phyloP scores from a whole-genome alignment of 2,797 vertebrate genomes.

The Glossophaga mutica region DNA sequence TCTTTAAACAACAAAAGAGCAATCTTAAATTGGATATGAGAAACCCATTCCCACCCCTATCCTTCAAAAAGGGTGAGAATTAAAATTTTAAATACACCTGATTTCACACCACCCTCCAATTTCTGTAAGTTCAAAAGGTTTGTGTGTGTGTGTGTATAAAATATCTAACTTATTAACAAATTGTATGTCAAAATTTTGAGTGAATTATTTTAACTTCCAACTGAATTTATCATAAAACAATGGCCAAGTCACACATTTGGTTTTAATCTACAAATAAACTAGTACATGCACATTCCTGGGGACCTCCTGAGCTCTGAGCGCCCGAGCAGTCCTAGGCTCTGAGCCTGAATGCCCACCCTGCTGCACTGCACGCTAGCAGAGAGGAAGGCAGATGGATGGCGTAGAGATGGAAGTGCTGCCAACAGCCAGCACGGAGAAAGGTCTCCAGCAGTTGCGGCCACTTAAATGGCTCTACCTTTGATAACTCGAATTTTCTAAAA shows the following conservation, averaged over 20 bases:
- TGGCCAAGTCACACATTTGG: neutral
- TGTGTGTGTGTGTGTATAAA: neutral
- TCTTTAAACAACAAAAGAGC: neutral
- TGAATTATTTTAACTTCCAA: slow-evolving; percentile 21
- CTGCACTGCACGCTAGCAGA: neutral
- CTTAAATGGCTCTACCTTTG: neutral
- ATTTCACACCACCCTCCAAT: neutral
- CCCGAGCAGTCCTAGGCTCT: neutral
- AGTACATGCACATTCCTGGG: too few relatives aligned
- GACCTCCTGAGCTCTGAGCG: neutral
- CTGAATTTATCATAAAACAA: neutral
- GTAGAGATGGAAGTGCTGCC: neutral
- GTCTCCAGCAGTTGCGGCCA: neutral
- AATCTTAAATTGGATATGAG: neutral
- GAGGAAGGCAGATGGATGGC: neutral
- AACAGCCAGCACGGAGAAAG: neutral
- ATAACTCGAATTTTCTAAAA: neutral
- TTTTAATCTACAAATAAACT: neutral
- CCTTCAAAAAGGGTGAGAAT: neutral
- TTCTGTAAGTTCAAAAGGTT: neutral
- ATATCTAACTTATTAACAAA: neutral
- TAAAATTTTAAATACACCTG: neutral
- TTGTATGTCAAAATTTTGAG: neutral
- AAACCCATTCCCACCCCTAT: neutral
- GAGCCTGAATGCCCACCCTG: neutral